Conservation (phyloP, 1,140 invertebrate genomes). For the Bombus difficillimus region DNA sequence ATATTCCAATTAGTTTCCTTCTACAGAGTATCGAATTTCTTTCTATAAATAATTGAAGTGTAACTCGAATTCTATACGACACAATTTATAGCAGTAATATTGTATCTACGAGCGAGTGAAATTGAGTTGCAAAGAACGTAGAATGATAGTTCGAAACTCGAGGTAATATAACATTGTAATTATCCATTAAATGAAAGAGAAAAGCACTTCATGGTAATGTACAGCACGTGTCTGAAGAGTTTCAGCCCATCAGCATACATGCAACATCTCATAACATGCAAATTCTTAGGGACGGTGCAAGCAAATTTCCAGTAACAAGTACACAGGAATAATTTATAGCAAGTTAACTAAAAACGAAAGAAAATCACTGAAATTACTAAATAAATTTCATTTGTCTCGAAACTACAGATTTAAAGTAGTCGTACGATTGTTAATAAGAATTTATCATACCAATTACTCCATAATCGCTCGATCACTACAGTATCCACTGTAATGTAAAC, state of each 20-base stretch:
- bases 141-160: no score
- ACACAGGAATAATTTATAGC: conserved; percentile 1
- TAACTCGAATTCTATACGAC: no score
- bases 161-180: background rate
- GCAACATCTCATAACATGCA: conserved; percentile 48
- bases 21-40: no score
- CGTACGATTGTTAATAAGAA: no score
- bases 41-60: no score
- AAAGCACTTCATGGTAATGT: background rate
- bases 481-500: background rate
- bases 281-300: conserved; percentile 13
- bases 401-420: no score
- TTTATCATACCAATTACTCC: no score
- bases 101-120: no score
- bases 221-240: conserved; percentile 25
- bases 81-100: no score
- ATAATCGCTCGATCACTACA: no score
- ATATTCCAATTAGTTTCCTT: no score
- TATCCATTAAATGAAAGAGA: background rate
- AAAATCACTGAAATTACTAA: background rate
- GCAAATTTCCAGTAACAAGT: conserved; percentile 26
- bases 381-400: background rate
- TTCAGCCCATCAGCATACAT: conserved; percentile 7
- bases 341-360: background rate
- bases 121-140: no score